Conservation (phyloP, 92 coral and sea anemone genomes). For the Epizoanthus illoricatus region DNA sequence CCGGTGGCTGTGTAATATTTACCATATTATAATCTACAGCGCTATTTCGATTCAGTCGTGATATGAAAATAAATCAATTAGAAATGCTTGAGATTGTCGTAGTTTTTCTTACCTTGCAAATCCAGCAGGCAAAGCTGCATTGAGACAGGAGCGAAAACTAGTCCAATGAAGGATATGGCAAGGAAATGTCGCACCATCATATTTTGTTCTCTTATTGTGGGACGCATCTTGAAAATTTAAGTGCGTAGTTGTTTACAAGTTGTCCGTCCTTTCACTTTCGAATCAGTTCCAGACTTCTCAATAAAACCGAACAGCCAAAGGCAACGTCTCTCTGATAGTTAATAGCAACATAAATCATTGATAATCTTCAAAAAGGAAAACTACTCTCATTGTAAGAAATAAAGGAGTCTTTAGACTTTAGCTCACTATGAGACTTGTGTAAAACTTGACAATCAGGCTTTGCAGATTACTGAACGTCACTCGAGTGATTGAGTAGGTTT, state of each 20-base stretch:
- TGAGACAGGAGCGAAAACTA: neutral
- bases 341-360: neutral
- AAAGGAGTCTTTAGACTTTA: too few species aligned
- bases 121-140: constrained; percentile 1
- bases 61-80: neutral
- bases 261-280: neutral
- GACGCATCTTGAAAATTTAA: neutral
- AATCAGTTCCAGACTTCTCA: neutral
- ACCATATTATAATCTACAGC: neutral
- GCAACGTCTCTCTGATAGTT: neutral
- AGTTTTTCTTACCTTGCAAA: constrained; percentile 5
- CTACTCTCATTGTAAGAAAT: too few species aligned
- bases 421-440: too few species aligned
- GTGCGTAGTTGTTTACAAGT: neutral
- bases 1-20: neutral
- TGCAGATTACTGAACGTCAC: neutral
- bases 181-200: neutral
- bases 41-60: neutral
- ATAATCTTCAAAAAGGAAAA: neutral
- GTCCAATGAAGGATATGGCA: neutral
- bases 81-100: neutral
- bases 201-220: neutral
- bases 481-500: constrained; percentile 10
- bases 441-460: neutral
- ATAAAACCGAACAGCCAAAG: neutral